Base-by-base conservation (phyloP, 2,113 vertebrate species). In the Corvus cornix region DNA sequence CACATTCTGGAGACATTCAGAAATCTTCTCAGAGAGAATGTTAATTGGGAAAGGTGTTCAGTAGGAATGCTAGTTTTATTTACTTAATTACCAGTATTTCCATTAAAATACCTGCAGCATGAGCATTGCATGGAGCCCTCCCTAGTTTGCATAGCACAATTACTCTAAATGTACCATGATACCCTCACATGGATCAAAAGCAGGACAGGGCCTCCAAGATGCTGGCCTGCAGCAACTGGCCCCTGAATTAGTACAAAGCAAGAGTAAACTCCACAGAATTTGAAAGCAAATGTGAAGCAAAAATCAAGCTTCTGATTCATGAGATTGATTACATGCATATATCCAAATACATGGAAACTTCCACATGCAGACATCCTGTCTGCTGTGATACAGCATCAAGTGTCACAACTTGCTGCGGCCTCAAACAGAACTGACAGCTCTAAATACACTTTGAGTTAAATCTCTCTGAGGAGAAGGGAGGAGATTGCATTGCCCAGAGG, bases 401-500 rank as follows among this genome's bases (percentile, higher is more conserved):
- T 9, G 1, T 80, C 51, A 14, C 1, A 1, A 28, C 58, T 85
- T 7, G 1, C 87, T 91, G 43, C 0, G 0, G 48, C 84, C 78
- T 41, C 26, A 0, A 86, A 44, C 75, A 85, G 75, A 86, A 81
- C 63, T 59, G 63, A 46, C 83, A 90, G 60, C 48, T 78, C 18
- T 77, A 55, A 49, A 31, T 5, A 14, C 3, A 9, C 66, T 62
- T 64, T 9, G 27, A 80, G 70, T 48, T 69, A 74, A 52, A 90
- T 55, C 43, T n/a, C 39, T 83, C 67, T 62, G 8, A 94, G 51
- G 66, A 82, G 30, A 89, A 84, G 53, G 73, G 35, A 89, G 53
- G 52, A 73, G 60, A 91, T 59, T 81, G 39, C 75, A 70, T 77
- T 68, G 82, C 88, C 68, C 84, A 78, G 89, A 89, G 68, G 70